These are phyloP conservation scores for Oligia latruncula DNA, from an alignment of 2,888 invertebrate species.

Conservation along the genomic window DNA sequence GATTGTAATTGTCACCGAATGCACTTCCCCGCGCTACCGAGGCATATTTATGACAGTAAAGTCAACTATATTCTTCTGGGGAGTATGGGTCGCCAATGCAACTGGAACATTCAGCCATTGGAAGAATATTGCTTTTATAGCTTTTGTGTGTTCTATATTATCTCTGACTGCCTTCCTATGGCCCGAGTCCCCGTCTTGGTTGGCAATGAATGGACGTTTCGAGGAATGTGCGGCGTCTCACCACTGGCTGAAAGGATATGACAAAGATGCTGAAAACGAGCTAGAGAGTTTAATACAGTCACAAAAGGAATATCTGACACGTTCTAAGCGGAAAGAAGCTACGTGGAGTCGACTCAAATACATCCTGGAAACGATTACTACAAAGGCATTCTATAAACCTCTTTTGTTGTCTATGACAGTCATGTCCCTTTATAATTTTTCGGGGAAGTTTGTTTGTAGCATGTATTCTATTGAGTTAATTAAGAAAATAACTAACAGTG, in stretches of 20 bases:
- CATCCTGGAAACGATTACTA: conserved; percentile 63
- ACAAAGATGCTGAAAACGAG: conserved; percentile 70
- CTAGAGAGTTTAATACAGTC: conserved; percentile 70
- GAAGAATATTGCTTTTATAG: conserved; percentile 70
- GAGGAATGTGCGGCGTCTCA: conserved; percentile 73
- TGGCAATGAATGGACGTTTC: conserved; percentile 75
- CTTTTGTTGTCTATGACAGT: conserved; percentile 70
- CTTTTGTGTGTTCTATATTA: conserved; percentile 65
- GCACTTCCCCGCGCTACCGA: conserved; percentile 68
- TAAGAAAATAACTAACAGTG: conserved; percentile 67
- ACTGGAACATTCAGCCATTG: conserved; percentile 72
- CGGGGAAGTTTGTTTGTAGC: conserved; percentile 76
- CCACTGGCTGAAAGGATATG: conserved; percentile 74
- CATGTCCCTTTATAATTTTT: conserved; percentile 74
- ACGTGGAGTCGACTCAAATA: conserved; percentile 59
- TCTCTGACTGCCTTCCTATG: conserved; percentile 70
- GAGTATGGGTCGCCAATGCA: conserved; percentile 71
- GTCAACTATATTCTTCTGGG: conserved; percentile 69
- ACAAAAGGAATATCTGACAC: conserved; percentile 67
- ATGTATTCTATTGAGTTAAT: conserved; percentile 69
- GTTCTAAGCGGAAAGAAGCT: conserved; percentile 48
- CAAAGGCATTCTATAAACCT: conserved; percentile 75
- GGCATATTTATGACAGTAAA: conserved; percentile 71
- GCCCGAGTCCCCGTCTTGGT: conserved; percentile 78
- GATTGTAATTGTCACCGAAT: conserved; percentile 69